Base-by-base conservation (phyloP, 2,113 vertebrate species). In the Monopterus albus region DNA sequence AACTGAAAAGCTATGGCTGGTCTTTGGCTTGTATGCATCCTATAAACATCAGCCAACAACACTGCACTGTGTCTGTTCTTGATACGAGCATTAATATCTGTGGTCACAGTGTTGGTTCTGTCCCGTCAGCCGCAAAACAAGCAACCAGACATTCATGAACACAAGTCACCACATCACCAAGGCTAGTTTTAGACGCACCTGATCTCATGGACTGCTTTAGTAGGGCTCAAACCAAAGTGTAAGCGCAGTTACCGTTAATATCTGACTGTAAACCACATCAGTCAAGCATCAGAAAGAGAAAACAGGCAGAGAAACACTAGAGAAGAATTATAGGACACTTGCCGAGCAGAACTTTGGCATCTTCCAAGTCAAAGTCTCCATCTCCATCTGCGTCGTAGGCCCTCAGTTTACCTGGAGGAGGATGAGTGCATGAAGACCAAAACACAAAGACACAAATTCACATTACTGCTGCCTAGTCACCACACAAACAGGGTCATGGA, bases 341-440 rank as follows among this genome's bases (percentile, higher is more conserved):
- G 93, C 97, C 97, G 79, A 99, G 90, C 80, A 99, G 92, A 76
- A 96, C 93, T 94, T 97, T 98, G 60, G 97, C 97, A 73, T 98
- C 97, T 57, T 98, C 96, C 62, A 97, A 91, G 78, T 98, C 97
- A 79, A 99, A 98, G 92, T 98, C 96, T 74, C 97, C 97, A 38
- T 99, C 97, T 49, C 96, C 96, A 25, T 98, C 97, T 5, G 96
- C 91, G 91, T 99, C 97, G 57, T 98, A 98, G 65, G 95, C 89
- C 31, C 91, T 94, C 68, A 99, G 94, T 80, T 96, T 96, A 46
- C 97, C 97, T 99, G 82, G 18, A 23, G n/a, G 26, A 33, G 20
- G 25, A 21, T 53, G 47, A 23, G 17, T 50, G 3, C n/a, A n/a
- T n/a, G n/a, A n/a, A n/a, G n/a, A n/a, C n/a, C n/a, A n/a, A n/a